Evolutionary conservation across 2,888 invertebrate genomes (phyloP), one percentile per base, ranked within the genome.

Genomic region (Caenorhabditis uteleia): DNA sequence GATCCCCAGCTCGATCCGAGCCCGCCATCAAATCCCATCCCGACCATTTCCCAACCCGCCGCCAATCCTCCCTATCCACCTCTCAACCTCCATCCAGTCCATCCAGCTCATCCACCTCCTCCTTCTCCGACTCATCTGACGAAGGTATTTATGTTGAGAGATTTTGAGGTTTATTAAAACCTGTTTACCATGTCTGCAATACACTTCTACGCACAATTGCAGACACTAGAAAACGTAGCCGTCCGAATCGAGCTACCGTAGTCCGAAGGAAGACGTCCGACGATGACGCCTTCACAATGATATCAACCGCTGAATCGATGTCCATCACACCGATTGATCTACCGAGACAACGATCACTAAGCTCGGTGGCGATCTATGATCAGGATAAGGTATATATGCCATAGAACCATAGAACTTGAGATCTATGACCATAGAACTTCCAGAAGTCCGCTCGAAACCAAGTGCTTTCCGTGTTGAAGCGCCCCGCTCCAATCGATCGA

Each of bases 401-500:
- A 7, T 7, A 38, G 21, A 26, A 23, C 10, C 26, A 14, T 8
- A 16, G 31, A 48, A 48, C 27, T 25, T 39, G n/a, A n/a, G n/a
- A n/a, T n/a, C n/a, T n/a, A n/a, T n/a, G n/a, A n/a, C n/a, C n/a
- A n/a, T n/a, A n/a, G n/a, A n/a, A n/a, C 21, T 57, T 51, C 20
- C 55, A 49, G 46, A 68, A 69, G 29, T 55, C 56, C 21, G 45
- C 56, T 25, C 31, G 56, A 20, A 58, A 64, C 10, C 69, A 69
- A 45, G 59, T 65, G 20, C 40, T 74, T 10, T 74, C 74, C 3
- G 64, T 67, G 36, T 57, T 78, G 40, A 78, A 78, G 57, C 54
- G 78, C 31, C 78, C 78, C 0, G 68, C 70, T 23, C 78, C 78
- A 8, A 78, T 78, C 36, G 70, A 69, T 31, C 64, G 61, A 42